phyloP scores from a whole-genome alignment of 1,140 invertebrate genomes.

The Magallana angulata region DNA sequence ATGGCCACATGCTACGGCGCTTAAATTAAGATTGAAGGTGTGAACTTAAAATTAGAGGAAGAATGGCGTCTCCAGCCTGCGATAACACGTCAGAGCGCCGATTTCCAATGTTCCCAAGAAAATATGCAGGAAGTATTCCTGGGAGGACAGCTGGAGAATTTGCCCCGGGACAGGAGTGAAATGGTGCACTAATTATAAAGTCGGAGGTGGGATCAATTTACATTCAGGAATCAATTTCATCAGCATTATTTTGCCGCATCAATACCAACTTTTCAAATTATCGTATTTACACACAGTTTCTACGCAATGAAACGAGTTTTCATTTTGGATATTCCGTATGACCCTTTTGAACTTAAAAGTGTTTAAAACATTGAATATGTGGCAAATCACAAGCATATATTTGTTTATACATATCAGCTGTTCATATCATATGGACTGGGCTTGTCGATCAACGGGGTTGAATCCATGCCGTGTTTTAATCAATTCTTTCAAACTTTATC shows the following conservation, averaged over 20 bases:
- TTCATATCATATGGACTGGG: neutral
- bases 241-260: neutral
- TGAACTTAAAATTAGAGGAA: constrained; percentile 22
- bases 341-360: no score
- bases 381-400: no score
- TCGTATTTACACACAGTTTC: neutral
- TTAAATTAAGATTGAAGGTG: constrained; percentile 7
- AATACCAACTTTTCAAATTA: constrained; percentile 6
- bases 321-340: no score
- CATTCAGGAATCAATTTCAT: neutral
- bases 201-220: constrained; percentile 15
- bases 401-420: no score
- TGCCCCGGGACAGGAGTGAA: constrained; percentile 17
- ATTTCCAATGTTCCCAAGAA: constrained; percentile 4
- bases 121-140: constrained; percentile 17
- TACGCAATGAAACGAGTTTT: neutral
- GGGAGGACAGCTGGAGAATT: neutral
- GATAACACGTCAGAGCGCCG: neutral
- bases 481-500: constrained; percentile 4
- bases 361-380: no score
- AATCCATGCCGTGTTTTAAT: constrained; percentile 12
- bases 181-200: constrained; percentile 38
- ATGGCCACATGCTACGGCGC: constrained; percentile 24
- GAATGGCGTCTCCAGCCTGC: neutral
- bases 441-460: constrained; percentile 10